These are phyloP conservation scores for Clitarchus hookeri DNA, from an alignment of 2,888 invertebrate species.

Conservation along the genomic window DNA sequence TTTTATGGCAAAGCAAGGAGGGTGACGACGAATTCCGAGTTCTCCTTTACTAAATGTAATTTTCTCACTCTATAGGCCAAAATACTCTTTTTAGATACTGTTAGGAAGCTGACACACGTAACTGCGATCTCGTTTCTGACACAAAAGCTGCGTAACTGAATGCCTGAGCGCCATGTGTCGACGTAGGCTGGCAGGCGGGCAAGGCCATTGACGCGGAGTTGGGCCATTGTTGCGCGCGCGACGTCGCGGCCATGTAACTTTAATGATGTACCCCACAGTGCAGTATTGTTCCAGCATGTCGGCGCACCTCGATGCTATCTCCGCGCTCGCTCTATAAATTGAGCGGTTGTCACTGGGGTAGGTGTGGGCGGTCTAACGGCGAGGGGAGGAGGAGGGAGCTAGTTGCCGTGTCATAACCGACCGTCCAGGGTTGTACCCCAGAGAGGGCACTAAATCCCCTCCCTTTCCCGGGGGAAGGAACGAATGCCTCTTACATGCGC, in stretches of 20 bases:
- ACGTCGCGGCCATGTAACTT: background rate
- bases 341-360: background rate
- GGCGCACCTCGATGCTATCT: background rate
- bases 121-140: too few species aligned
- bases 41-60: too few species aligned
- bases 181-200: too few species aligned
- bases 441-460: background rate
- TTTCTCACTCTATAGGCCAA: too few species aligned
- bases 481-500: too few species aligned
- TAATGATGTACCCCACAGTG: background rate
- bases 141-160: too few species aligned
- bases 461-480: background rate
- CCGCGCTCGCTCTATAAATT: background rate
- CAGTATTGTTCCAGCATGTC: slow-evolving; percentile 4
- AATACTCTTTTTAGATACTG: too few species aligned
- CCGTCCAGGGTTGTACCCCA: background rate
- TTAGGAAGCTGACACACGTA: too few species aligned
- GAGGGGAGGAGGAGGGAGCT: background rate
- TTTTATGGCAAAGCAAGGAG: too few species aligned
- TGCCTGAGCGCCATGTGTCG: too few species aligned
- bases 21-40: too few species aligned
- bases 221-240: background rate
- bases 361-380: background rate
- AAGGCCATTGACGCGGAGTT: background rate
- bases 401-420: background rate